Evolutionary conservation across 2,797 vertebrate species (phyloP), one percentile per base, ranked within the genome.

Genomic region (Ispidina lecontei): DNA sequence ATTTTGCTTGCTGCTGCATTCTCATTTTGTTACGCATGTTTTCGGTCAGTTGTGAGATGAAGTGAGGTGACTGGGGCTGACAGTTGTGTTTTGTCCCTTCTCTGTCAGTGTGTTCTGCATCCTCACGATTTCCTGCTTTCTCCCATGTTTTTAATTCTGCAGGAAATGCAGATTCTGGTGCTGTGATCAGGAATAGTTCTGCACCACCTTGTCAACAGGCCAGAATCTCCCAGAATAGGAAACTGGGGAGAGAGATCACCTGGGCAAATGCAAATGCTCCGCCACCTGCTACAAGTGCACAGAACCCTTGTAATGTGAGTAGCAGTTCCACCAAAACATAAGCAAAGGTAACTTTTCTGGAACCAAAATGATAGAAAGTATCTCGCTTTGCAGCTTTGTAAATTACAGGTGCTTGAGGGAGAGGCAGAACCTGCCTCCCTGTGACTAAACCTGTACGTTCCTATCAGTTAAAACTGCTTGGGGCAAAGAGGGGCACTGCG

Each of bases 221-320:
- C 43, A 78, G 51, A 75, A 43, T 65, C n/a, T 41, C 58, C 67
- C 73, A 3, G 56, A 23, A 2, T 5, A 56, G 44, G 58, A 80
- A 44, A 23, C 33, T 7, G 17, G 81, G 64, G 14, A 91, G 81
- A 70, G 89, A 83, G 44, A 68, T 19, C 25, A 31, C 73, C 25
- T 26, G 85, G 87, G 35, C 29, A 51, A 58, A 35, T 22, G 37
- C 41, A n/a, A 67, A 77, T 26, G 7, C 84, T 68, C 60, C 3
- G 5, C 29, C 59, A 35, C 70, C 64, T 86, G 84, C 93, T 82
- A 6, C 29, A 6, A 47, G 8, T 2, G 4, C 33, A 18, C 93
- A 87, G 35, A 63, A 43, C 33, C 60, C 70, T 64, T 49, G 8
- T 26, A 70, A 31, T 5, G 95, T 96, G 69, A 96, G 95, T 82